A percentile compares a stretch with the other conserved stretches of the same genome.
Evolutionary conservation across 1,140 invertebrate genomes (phyloP).

Genomic region (Hesperophylax magnus): DNA sequence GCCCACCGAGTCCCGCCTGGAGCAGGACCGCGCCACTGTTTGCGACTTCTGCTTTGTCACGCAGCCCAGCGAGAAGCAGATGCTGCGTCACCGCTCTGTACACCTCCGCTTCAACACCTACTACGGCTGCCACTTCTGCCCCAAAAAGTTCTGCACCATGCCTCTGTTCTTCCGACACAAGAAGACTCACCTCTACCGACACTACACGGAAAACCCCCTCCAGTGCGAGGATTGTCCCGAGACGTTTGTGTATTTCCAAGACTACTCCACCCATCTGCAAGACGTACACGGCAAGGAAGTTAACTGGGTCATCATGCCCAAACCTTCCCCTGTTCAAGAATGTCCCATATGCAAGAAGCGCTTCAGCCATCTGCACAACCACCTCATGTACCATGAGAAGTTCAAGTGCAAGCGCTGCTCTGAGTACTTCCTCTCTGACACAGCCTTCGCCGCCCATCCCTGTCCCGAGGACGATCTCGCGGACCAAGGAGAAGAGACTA

Average conservation of each 20-base stretch:
- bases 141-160: constrained; percentile 64
- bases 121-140: constrained; percentile 68
- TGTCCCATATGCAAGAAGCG: constrained; percentile 67
- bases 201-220: constrained; percentile 65
- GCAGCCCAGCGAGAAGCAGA: constrained; percentile 65
- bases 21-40: constrained; percentile 58
- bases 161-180: constrained; percentile 66
- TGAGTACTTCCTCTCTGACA: constrained; percentile 66
- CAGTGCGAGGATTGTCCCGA: constrained; percentile 68
- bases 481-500: constrained; percentile 63
- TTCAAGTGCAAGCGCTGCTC: constrained; percentile 68
- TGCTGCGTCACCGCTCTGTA: constrained; percentile 65
- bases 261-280: constrained; percentile 67
- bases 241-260: constrained; percentile 65
- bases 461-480: constrained; percentile 68
- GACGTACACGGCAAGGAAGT: constrained; percentile 66
- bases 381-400: constrained; percentile 68
- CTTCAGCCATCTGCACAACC: constrained; percentile 66
- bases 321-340: constrained; percentile 64
- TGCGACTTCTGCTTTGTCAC: constrained; percentile 69
- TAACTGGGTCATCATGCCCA: constrained; percentile 65
- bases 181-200: constrained; percentile 63
- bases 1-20: constrained; percentile 58
- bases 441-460: constrained; percentile 64
- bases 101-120: constrained; percentile 62